Conservation (phyloP, 2,113 vertebrate genomes). For the Nycticebus coucang region DNA sequence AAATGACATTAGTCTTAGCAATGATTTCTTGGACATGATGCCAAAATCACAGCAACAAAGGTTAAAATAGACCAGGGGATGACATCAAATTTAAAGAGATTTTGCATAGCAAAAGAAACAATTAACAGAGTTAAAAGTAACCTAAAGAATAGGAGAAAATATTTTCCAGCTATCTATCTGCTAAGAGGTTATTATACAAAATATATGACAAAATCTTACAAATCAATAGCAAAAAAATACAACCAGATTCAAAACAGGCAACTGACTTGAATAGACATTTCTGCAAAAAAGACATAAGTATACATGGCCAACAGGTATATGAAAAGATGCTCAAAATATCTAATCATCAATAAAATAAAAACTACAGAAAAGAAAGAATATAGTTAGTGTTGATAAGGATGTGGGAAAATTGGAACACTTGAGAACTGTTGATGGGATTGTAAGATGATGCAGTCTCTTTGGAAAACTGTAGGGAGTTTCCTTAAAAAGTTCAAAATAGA, state of each 20-base stretch:
- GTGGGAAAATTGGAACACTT: background rate
- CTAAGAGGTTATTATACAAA: background rate
- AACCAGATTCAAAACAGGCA: background rate
- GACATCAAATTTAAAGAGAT: background rate
- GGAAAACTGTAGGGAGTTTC: background rate
- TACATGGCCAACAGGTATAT: background rate
- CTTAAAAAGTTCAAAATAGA: background rate
- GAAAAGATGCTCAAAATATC: background rate
- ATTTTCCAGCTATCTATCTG: background rate
- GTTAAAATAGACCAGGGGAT: background rate
- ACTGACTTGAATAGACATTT: background rate
- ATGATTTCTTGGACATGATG: background rate
- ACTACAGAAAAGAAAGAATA: background rate
- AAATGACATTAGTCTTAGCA: background rate
- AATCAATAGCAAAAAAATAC: background rate
- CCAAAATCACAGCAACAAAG: background rate
- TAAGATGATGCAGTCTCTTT: background rate
- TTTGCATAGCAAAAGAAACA: background rate
- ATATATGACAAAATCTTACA: background rate
- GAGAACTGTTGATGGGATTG: background rate
- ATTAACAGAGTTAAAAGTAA: background rate
- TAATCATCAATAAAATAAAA: background rate
- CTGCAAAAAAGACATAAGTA: background rate
- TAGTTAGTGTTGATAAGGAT: background rate
- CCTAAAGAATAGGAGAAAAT: background rate